Percentiles rank a stretch among this genome's conserved stretches.
Evolutionary conservation across 2,888 invertebrate genomes (phyloP).

Genomic region (Campoletis raptor): DNA sequence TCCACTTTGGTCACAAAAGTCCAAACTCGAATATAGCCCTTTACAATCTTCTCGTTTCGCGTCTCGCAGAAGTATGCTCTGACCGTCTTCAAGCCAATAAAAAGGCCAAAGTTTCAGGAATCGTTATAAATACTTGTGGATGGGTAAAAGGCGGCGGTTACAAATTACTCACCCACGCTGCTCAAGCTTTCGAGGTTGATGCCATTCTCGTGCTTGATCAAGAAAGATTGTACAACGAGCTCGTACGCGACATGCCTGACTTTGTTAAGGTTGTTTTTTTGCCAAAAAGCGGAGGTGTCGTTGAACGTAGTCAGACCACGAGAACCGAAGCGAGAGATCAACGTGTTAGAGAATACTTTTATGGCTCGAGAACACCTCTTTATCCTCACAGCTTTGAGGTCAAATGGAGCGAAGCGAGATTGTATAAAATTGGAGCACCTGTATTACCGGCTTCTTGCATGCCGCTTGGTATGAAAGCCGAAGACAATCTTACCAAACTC

Average conservation of each 20-base stretch:
- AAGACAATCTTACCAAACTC: conserved; percentile 96
- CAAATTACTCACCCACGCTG: conserved; percentile 93
- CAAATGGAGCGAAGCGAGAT: conserved; percentile 94
- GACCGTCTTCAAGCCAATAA: conserved; percentile 94
- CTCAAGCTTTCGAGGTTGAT: conserved; percentile 97
- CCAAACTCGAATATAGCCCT: conserved; percentile 92
- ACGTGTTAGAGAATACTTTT: conserved; percentile 97
- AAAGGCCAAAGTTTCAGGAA: conserved; percentile 94
- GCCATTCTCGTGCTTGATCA: conserved; percentile 98
- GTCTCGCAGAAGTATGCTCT: conserved; percentile 94
- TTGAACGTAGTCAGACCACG: conserved; percentile 91
- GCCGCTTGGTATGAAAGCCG: conserved; percentile 97
- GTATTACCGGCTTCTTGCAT: conserved; percentile 97
- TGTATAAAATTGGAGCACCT: conserved; percentile 98
- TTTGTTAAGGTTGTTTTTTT: conserved; percentile 96
- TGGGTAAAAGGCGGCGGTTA: conserved; percentile 98
- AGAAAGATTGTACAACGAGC: conserved; percentile 97
- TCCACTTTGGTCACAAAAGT: conserved; percentile 95
- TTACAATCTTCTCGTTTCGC: conserved; percentile 93
- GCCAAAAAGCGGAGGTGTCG: conserved; percentile 99
- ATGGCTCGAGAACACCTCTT: conserved; percentile 92
- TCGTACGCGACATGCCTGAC: conserved; percentile 96
- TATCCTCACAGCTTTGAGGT: conserved; percentile 98
- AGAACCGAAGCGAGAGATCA: conserved; percentile 92
- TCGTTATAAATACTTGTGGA: conserved; percentile 98